Percentiles rank a stretch among this genome's conserved stretches.
Evolutionary conservation across 2,888 invertebrate genomes (phyloP).

Genomic region (Hoplodrina ambigua): DNA sequence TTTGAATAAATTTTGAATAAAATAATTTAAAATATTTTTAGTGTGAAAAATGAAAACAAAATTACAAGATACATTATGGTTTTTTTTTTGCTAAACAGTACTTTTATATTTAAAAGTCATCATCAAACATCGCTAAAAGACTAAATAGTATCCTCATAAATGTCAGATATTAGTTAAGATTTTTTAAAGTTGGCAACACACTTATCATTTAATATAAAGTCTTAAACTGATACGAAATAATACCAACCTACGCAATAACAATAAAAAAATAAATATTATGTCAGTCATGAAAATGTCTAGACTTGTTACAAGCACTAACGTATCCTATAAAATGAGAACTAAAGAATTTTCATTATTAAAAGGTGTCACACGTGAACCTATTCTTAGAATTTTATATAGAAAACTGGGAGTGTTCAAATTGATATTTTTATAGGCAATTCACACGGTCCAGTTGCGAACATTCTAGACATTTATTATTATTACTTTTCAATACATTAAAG

Average conservation of each 20-base stretch:
- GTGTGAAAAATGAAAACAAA: too few species aligned
- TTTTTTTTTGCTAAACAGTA: too few species aligned
- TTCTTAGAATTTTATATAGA: constrained; percentile 27
- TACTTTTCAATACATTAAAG: constrained; percentile 37
- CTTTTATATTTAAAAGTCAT: too few species aligned
- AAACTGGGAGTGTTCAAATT: constrained; percentile 20
- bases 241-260: not conserved
- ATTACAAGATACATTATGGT: too few species aligned
- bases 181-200: too few species aligned
- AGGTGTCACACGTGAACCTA: not conserved
- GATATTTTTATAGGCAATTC: constrained; percentile 54
- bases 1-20: too few species aligned
- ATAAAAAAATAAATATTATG: not conserved
- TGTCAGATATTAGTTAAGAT: too few species aligned
- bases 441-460: constrained; percentile 34
- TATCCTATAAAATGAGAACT: not conserved
- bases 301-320: constrained; percentile 12
- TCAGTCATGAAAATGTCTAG: not conserved
- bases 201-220: too few species aligned
- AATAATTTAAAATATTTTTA: too few species aligned
- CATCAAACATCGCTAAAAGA: too few species aligned
- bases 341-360: constrained; percentile 12
- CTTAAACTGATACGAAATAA: not conserved
- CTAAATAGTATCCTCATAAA: too few species aligned
- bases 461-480: constrained; percentile 44